Percentiles rank a stretch among this genome's conserved stretches.
These are phyloP conservation scores for Lasioglossum vierecki DNA, from an alignment of 2,888 invertebrate species.

Conservation along the genomic window DNA sequence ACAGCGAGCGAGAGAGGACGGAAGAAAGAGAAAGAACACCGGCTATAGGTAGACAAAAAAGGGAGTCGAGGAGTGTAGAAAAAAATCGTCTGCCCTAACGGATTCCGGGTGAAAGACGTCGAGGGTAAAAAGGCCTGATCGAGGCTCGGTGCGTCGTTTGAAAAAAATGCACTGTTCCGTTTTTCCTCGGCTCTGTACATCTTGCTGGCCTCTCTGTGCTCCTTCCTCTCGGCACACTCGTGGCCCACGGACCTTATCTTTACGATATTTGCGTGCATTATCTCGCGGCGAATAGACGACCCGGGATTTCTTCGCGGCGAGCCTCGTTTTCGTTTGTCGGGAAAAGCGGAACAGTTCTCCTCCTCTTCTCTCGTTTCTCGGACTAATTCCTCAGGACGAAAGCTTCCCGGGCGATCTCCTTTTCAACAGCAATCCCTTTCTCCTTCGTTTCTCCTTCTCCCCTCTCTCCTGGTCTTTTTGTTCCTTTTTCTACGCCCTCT, in stretches of 20 bases:
- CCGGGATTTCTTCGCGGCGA: slow-evolving; percentile 61
- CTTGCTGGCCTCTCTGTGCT: slow-evolving; percentile 19
- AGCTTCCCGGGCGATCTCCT: slow-evolving; percentile 35
- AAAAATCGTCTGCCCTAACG: slow-evolving; percentile 79
- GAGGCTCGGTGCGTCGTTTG: slow-evolving; percentile 27
- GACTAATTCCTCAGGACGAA: slow-evolving; percentile 64
- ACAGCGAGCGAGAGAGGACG: slow-evolving; percentile 45
- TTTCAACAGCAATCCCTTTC: slow-evolving; percentile 33
- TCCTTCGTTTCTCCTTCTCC: background rate
- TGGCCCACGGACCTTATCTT: slow-evolving; percentile 77
- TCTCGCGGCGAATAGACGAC: slow-evolving; percentile 77
- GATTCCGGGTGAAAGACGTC: slow-evolving; percentile 76
- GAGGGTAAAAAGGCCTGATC: slow-evolving; percentile 67
- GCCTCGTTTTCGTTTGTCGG: slow-evolving; percentile 52
- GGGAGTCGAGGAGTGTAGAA: slow-evolving; percentile 20
- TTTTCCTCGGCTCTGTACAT: slow-evolving; percentile 56
- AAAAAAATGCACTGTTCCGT: slow-evolving; percentile 64
- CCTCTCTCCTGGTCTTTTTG: background rate
- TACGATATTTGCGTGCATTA: slow-evolving; percentile 83
- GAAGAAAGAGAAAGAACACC: slow-evolving; percentile 30
- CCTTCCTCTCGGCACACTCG: slow-evolving; percentile 26
- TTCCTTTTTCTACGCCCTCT: background rate
- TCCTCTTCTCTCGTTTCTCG: background rate
- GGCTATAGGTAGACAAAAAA: background rate
- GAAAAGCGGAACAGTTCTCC: slow-evolving; percentile 5